Base-by-base conservation (phyloP, 2,797 vertebrate genomes). In the Bryconaethiops microstoma region DNA sequence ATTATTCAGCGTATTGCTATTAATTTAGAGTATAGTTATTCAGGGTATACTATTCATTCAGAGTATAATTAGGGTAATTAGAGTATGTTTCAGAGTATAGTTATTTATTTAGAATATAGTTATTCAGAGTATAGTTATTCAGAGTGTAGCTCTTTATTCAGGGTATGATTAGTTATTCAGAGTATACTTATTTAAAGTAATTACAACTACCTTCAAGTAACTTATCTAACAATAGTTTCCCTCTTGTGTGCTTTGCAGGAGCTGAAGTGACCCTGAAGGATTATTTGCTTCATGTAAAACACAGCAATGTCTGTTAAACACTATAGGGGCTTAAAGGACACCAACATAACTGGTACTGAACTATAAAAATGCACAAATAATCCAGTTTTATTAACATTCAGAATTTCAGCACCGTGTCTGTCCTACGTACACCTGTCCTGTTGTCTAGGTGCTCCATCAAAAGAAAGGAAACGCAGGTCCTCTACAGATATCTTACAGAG, bases 361-460 rank as follows among this genome's bases (percentile, higher is more conserved):
- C 6, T 17, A 25, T 57, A 1, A 23, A 64, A n/a, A n/a, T n/a
- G n/a, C n/a, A n/a, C n/a, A n/a, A n/a, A n/a, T n/a, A 68, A 68
- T 48, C 40, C 45, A 21, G 19, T n/a, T 68, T 45, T 48, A 69
- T 14, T 50, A 1, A 45, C 7, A 21, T 45, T 10, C 39, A 42
- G 7, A n/a, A 6, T 7, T 19, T 19, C 19, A 42, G 7, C 39
- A 42, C 62, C 3, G 29, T 29, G 29, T 3, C 29, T 29, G 29
- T 29, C 23, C 2, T 29, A 63, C 42, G 16, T 50, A 23, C 2
- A 50, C 21, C 50, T 52, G 25, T 77, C 17, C 21, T 50, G 68
- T 68, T 77, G n/a, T 59, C 55, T 54, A 77, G 76, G 64, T 39
- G 62, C 50, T 29, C 19, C 23, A 35, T 57, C 62, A 13, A 78